phyloP scores from a whole-genome alignment of 2,797 vertebrate genomes.

The Parauchenoglanis punctatus region DNA sequence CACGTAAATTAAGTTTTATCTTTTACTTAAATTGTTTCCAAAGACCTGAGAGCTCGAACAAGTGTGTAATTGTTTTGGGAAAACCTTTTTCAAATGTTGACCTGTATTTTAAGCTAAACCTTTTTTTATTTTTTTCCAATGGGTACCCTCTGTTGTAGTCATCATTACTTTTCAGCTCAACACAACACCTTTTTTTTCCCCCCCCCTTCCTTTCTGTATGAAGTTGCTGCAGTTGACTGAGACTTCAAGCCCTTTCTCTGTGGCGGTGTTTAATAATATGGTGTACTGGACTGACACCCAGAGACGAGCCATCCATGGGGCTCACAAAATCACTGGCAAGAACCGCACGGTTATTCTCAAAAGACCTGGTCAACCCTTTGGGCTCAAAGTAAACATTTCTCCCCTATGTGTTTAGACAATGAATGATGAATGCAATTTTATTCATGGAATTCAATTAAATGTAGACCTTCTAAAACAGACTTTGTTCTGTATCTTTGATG shows the following conservation, averaged over 20 bases:
- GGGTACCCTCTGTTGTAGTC: background rate
- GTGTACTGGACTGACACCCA: slow-evolving; percentile 90
- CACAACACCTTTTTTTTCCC: no score
- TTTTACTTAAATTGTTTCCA: no score
- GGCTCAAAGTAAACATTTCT: slow-evolving; percentile 80
- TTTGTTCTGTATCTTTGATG: slow-evolving; percentile 24
- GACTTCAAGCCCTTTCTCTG: slow-evolving; percentile 83
- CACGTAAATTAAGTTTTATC: slow-evolving; percentile 69
- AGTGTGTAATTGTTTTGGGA: background rate
- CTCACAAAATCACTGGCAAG: slow-evolving; percentile 85
- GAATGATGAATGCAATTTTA: background rate
- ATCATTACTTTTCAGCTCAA: no score
- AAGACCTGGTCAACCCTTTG: slow-evolving; percentile 83
- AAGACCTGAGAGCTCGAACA: background rate
- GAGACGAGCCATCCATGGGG: slow-evolving; percentile 78
- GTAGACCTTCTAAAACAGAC: background rate
- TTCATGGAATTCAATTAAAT: background rate
- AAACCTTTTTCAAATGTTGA: background rate
- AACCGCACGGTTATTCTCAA: slow-evolving; percentile 82
- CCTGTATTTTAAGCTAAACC: background rate
- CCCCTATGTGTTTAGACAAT: no score
- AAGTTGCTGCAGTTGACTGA: slow-evolving; percentile 84
- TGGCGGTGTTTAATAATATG: slow-evolving; percentile 82
- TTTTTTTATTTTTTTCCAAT: background rate
- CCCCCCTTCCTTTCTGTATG: background rate